Evolutionary conservation across 2,888 invertebrate genomes (phyloP).

Genomic region (Microplitis manilae): DNA sequence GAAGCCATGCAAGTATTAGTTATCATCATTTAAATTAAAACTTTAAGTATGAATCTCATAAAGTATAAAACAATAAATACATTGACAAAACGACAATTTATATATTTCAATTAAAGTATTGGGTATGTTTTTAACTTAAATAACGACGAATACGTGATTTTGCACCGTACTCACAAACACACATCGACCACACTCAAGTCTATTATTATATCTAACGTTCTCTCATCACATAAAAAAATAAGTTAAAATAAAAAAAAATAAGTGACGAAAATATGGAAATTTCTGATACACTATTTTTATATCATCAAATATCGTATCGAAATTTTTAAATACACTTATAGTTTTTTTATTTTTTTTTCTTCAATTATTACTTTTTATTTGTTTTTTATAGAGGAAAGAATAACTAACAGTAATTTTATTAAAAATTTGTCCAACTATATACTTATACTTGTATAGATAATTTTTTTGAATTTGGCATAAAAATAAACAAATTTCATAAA

Average conservation of each 20-base stretch:
- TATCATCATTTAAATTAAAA: background rate
- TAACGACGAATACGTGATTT: conserved; percentile 56
- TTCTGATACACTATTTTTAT: background rate
- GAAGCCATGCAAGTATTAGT: background rate
- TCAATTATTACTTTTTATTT: background rate
- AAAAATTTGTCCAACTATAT: background rate
- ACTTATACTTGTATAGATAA: no score
- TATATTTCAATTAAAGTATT: background rate
- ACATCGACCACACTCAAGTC: conserved; percentile 45
- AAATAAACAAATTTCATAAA: no score
- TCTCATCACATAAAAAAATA: conserved; percentile 9
- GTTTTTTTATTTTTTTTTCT: background rate
- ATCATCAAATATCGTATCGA: background rate
- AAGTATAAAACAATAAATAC: background rate
- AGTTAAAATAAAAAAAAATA: background rate
- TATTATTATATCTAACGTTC: background rate
- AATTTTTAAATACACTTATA: background rate
- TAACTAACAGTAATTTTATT: background rate
- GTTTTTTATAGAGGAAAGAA: background rate
- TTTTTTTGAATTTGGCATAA: no score
- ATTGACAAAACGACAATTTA: conserved; percentile 7
- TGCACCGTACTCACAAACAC: conserved; percentile 65
- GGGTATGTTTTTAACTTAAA: conserved; percentile 3
- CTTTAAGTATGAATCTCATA: background rate
- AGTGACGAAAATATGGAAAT: background rate